These are phyloP conservation scores for Phaedon cochleariae DNA, from an alignment of 2,888 invertebrate species.

Conservation along the genomic window DNA sequence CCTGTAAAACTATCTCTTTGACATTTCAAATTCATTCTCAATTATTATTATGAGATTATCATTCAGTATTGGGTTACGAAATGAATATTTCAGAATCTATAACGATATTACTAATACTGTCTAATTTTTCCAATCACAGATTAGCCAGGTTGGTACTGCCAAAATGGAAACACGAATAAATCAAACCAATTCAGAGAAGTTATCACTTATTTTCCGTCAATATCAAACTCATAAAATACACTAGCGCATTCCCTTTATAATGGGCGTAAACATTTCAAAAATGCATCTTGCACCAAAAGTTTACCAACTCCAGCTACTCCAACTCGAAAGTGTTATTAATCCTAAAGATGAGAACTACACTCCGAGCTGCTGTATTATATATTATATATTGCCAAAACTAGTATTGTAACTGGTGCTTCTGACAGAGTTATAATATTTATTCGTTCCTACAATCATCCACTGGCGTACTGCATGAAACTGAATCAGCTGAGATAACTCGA, in stretches of 20 bases:
- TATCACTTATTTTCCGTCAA: background rate
- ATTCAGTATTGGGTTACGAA: no score
- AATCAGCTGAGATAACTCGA: background rate
- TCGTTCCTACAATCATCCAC: background rate
- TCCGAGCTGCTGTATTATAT: constrained; percentile 37
- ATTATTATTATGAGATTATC: no score
- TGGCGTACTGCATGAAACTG: background rate
- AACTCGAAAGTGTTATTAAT: constrained; percentile 46
- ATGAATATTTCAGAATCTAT: no score
- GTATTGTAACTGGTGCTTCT: constrained; percentile 13
- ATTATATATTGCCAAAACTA: constrained; percentile 34
- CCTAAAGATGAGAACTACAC: constrained; percentile 41
- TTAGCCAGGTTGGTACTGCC: no score
- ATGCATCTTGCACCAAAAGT: constrained; percentile 28
- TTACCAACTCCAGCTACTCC: constrained; percentile 26
- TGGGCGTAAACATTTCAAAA: constrained; percentile 24
- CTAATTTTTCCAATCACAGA: no score
- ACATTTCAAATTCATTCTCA: no score
- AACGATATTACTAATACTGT: no score
- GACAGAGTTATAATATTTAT: constrained; percentile 9
- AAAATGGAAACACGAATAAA: background rate
- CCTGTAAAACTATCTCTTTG: no score
- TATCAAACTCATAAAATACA: constrained; percentile 3
- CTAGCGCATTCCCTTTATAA: constrained; percentile 8
- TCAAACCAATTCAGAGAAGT: background rate